Percentiles rank a stretch among this genome's conserved stretches.
Evolutionary conservation across 2,888 invertebrate species (phyloP).

Genomic region (Melinaea marsaeus): DNA sequence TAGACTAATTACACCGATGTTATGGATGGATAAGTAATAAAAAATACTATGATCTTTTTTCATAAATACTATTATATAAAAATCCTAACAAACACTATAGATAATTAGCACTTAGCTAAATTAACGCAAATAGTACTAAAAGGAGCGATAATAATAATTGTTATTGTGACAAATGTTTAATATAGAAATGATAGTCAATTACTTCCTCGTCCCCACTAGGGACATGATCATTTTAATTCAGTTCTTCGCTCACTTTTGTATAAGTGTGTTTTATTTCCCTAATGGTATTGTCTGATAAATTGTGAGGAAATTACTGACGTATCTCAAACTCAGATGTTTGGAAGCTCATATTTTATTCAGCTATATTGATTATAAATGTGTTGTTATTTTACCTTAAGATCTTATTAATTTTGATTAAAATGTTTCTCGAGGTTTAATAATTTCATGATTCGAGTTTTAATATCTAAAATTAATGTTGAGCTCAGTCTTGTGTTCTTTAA

Average conservation of each 20-base stretch:
- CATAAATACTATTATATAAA: too few species aligned
- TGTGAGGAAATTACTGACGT: slow-evolving; percentile 16
- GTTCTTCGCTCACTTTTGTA: slow-evolving; percentile 10
- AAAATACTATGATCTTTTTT: too few species aligned
- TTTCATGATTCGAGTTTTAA: slow-evolving; percentile 23
- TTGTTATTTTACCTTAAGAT: slow-evolving; percentile 8
- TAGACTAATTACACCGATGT: too few species aligned
- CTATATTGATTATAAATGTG: slow-evolving; percentile 17
- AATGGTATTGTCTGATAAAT: slow-evolving; percentile 21
- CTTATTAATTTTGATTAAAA: slow-evolving; percentile 21
- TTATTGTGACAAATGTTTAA: slow-evolving; percentile 2
- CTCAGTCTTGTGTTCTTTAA: slow-evolving; percentile 45
- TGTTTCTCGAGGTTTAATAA: slow-evolving; percentile 19
- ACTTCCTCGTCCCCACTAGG: slow-evolving; percentile 4
- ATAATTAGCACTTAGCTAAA: slow-evolving; percentile 1
- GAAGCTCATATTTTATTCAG: slow-evolving; percentile 21
- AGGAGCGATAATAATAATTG: not conserved
- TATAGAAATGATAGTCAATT: slow-evolving; percentile 8
- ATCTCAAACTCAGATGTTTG: slow-evolving; percentile 20
- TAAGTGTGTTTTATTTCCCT: slow-evolving; percentile 13
- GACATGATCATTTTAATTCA: slow-evolving; percentile 5
- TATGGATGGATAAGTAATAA: too few species aligned
- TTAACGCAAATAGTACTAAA: not conserved
- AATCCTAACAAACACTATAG: not conserved
- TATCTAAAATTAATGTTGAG: slow-evolving; percentile 51